Evolutionary conservation across 2,888 invertebrate genomes (phyloP).

Genomic region (Ichneumoninae sp.): DNA sequence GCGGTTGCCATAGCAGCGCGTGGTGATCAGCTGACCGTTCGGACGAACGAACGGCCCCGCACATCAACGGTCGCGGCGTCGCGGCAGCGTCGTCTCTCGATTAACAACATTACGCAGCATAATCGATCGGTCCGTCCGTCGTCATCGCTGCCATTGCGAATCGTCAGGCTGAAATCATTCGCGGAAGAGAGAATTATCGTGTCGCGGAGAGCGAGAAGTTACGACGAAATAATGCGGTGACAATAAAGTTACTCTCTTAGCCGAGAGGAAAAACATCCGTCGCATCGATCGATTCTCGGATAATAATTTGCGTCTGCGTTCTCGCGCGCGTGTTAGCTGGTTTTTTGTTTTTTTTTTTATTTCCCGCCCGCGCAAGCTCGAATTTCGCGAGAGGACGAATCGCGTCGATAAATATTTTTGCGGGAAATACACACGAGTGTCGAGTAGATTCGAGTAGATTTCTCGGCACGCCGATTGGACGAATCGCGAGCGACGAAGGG

Average conservation of each 20-base stretch:
- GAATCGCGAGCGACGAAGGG: background rate
- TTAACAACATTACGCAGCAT: conserved; percentile 36
- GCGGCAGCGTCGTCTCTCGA: conserved; percentile 34
- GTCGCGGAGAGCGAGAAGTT: background rate
- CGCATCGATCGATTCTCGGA: background rate
- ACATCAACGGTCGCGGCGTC: conserved; percentile 46
- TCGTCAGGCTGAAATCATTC: background rate
- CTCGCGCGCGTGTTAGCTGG: background rate
- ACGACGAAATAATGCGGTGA: conserved; percentile 37
- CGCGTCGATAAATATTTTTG: background rate
- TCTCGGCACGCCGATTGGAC: background rate
- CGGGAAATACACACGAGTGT: background rate
- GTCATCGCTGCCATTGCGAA: background rate
- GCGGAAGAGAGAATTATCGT: conserved; percentile 11
- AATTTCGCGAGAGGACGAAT: background rate
- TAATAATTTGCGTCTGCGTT: background rate
- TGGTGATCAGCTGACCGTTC: conserved; percentile 83
- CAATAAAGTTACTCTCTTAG: conserved; percentile 38
- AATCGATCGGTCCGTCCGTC: conserved; percentile 8
- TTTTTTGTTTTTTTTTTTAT: conserved; percentile 6
- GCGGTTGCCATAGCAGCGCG: conserved; percentile 78
- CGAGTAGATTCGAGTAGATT: background rate
- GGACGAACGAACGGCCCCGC: conserved; percentile 67
- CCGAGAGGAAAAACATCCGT: conserved; percentile 37
- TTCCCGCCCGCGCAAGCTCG: background rate